These are phyloP conservation scores for Eumaeus atala DNA, from an alignment of 1,140 invertebrate genomes.

Conservation along the genomic window DNA sequence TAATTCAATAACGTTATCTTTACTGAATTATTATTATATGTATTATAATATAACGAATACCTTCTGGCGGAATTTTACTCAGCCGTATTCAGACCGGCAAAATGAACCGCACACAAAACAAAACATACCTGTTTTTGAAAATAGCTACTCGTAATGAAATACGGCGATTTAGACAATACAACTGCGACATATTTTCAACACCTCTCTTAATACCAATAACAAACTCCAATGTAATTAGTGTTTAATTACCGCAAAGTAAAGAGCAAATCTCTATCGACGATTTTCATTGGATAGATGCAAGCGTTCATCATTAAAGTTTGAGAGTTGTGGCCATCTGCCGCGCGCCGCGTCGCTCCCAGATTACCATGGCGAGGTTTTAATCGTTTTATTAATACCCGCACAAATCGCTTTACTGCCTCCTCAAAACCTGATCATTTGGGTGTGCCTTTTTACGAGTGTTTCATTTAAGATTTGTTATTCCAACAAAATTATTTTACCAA, in stretches of 20 bases:
- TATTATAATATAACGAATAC: too few species aligned
- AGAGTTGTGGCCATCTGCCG: constrained; percentile 68
- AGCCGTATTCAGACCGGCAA: too few species aligned
- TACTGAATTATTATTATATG: too few species aligned
- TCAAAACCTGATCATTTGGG: constrained; percentile 35
- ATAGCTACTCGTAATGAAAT: too few species aligned
- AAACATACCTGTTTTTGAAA: too few species aligned
- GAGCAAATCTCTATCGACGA: constrained; percentile 32
- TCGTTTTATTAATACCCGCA: constrained; percentile 72
- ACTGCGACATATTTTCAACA: too few species aligned
- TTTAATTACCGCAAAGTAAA: constrained; percentile 5
- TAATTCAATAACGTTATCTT: too few species aligned
- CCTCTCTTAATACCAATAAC: too few species aligned
- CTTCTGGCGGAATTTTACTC: too few species aligned
- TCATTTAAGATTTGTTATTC: constrained; percentile 11
- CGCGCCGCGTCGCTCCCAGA: constrained; percentile 58
- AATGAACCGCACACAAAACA: too few species aligned
- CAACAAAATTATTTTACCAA: too few species aligned
- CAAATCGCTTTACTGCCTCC: constrained; percentile 64
- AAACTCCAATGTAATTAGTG: neutral
- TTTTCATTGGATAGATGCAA: constrained; percentile 43
- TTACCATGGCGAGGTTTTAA: constrained; percentile 69
- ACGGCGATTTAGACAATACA: too few species aligned
- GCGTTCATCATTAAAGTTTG: constrained; percentile 67
- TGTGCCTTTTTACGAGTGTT: constrained; percentile 17